Evolutionary conservation across 2,888 invertebrate genomes (phyloP).

Genomic region (Cosmopolites sordidus): DNA sequence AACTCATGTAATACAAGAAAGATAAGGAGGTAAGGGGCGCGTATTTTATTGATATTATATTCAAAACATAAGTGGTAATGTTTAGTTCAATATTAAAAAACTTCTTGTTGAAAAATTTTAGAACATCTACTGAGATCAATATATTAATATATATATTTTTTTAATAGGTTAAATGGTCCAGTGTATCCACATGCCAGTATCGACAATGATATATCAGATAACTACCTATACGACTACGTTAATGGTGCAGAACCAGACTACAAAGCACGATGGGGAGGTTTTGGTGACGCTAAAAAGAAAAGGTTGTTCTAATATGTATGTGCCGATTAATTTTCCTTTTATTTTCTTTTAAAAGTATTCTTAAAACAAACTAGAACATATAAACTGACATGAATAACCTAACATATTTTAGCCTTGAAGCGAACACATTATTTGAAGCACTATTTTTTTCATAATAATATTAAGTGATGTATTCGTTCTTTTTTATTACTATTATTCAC

Average conservation of each 20-base stretch:
- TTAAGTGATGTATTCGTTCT: too few relatives aligned
- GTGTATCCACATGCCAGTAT: slow-evolving; percentile 48
- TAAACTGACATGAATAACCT: too few relatives aligned
- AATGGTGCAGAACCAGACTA: slow-evolving; percentile 29
- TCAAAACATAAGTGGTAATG: too few relatives aligned
- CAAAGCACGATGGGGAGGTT: slow-evolving; percentile 37
- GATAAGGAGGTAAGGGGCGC: too few relatives aligned
- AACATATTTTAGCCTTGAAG: too few relatives aligned
- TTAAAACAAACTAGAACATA: neutral
- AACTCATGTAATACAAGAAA: too few relatives aligned
- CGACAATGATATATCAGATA: slow-evolving; percentile 43
- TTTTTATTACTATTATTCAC: too few relatives aligned
- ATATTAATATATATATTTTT: neutral
- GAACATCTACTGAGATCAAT: neutral
- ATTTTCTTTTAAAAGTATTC: neutral
- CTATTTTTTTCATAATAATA: too few relatives aligned
- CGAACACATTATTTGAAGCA: too few relatives aligned
- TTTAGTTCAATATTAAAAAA: too few relatives aligned
- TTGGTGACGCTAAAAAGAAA: slow-evolving; percentile 46
- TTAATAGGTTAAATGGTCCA: slow-evolving; percentile 50
- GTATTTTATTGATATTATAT: too few relatives aligned
- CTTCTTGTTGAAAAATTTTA: too few relatives aligned
- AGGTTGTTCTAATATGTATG: slow-evolving; percentile 42
- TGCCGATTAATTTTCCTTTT: slow-evolving; percentile 3
- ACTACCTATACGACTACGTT: slow-evolving; percentile 36